Evolutionary conservation across 2,113 vertebrate species (phyloP), one percentile per base, ranked within the genome.

Genomic region (Bambusicola thoracicus): DNA sequence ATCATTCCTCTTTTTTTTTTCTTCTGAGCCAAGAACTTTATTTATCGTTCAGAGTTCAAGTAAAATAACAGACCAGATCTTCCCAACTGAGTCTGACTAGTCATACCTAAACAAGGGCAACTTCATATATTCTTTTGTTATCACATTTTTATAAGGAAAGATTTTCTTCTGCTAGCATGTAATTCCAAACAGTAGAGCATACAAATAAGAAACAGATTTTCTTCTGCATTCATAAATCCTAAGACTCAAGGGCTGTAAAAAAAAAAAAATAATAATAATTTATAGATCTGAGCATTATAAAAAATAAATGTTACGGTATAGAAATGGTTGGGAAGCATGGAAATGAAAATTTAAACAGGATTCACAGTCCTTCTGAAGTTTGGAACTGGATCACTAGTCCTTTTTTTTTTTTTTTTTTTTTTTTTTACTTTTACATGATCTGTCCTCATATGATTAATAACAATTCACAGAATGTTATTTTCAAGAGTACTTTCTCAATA

Each of bases 121-220:
- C 40, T 93, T 85, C 65, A 81, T 89, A 78, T 89, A 79, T 85
- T 93, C 95, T 69, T 83, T 41, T 93, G 75, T 90, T 89, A 91
- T 69, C 89, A 85, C 84, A 85, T 95, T 95, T 95, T 72, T 93
- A 70, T 83, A 73, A 79, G n/a, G 63, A 81, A 78, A 93, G 82
- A 95, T 95, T 96, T 92, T 94, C 77, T 89, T 83, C 67, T 87
- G 12, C 74, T 90, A 85, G 61, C 61, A 81, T 93, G 77, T 95
- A 93, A 96, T 96, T 95, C 85, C 87, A 81, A 97, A 96, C 95
- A 91, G 94, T 96, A 96, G 97, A 96, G 55, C 79, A 86, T 80
- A 85, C 67, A 95, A 97, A 88, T 97, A 95, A 11, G 68, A 97
- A 97, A 88, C 94, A 97, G 67, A 78, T 72, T 89, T 96, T 94